These are phyloP conservation scores for Glomeris maerens DNA, from an alignment of 1,140 invertebrate species.

Conservation along the genomic window DNA sequence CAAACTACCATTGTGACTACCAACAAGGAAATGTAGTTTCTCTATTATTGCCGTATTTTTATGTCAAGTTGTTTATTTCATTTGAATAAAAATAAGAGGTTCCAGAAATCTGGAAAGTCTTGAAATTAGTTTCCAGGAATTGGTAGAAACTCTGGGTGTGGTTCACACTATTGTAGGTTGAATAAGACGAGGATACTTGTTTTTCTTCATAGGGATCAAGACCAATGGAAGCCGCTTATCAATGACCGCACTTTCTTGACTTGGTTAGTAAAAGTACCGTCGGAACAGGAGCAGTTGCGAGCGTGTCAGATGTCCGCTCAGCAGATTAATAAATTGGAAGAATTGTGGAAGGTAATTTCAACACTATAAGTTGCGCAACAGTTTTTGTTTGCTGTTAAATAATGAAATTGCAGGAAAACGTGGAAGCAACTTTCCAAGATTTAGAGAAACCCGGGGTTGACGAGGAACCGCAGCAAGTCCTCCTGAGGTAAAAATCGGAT, in stretches of 20 bases:
- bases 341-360: slow-evolving; percentile 69
- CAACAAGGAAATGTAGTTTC: too few relatives aligned
- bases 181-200: too few relatives aligned
- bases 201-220: slow-evolving; percentile 56
- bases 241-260: slow-evolving; percentile 87
- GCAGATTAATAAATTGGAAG: slow-evolving; percentile 95
- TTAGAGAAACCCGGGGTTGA: slow-evolving; percentile 94
- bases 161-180: too few relatives aligned
- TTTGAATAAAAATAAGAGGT: too few relatives aligned
- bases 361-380: background rate
- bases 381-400: slow-evolving; percentile 9
- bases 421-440: slow-evolving; percentile 93
- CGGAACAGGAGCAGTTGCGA: slow-evolving; percentile 86
- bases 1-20: too few relatives aligned
- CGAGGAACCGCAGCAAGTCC: slow-evolving; percentile 89
- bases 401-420: slow-evolving; percentile 52
- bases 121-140: too few relatives aligned
- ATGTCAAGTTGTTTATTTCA: too few relatives aligned
- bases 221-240: slow-evolving; percentile 96
- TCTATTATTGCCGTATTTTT: too few relatives aligned
- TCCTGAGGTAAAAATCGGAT: slow-evolving; percentile 44
- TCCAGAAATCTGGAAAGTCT: too few relatives aligned
- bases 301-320: slow-evolving; percentile 89
- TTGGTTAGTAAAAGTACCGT: slow-evolving; percentile 93
- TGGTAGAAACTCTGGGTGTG: too few relatives aligned